phyloP scores from a whole-genome alignment of 2,113 vertebrate species.

The Calidris pugnax region DNA sequence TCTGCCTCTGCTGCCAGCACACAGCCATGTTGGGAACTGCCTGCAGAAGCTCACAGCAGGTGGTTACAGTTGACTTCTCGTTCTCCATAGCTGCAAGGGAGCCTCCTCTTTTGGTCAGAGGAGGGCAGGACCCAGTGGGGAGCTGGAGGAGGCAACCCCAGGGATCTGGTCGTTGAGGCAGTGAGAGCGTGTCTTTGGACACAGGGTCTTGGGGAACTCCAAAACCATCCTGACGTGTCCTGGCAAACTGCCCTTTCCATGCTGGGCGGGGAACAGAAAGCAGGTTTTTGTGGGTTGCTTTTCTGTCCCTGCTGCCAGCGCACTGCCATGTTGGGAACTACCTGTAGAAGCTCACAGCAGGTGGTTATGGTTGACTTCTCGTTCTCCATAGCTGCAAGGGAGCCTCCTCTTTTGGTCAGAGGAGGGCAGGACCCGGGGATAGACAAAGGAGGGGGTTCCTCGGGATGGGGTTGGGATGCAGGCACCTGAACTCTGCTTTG shows the following conservation, averaged over 20 bases:
- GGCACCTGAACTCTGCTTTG: not conserved
- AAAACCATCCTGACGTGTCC: not conserved
- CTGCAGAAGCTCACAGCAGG: not conserved
- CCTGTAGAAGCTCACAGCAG: not conserved
- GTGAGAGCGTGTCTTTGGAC: not conserved
- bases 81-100: not conserved
- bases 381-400: not conserved
- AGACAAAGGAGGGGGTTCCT: not conserved
- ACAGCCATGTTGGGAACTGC: not conserved
- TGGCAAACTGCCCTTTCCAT: not conserved
- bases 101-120: not conserved
- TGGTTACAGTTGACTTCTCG: not conserved
- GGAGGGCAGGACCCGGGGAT: not conserved
- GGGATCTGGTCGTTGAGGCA: not conserved
- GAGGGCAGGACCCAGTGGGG: not conserved
- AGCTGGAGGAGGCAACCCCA: not conserved
- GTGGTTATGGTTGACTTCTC: not conserved
- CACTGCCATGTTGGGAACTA: not conserved
- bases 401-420: not conserved
- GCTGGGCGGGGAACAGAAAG: not conserved
- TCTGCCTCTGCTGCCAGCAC: not conserved
- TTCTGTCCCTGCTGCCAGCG: not conserved
- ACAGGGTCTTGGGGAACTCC: not conserved
- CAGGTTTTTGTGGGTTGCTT: not conserved
- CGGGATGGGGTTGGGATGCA: not conserved